Percentiles rank a stretch among this genome's conserved stretches.
Evolutionary conservation across 2,888 invertebrate genomes (phyloP).

Genomic region (Patella caerulea): DNA sequence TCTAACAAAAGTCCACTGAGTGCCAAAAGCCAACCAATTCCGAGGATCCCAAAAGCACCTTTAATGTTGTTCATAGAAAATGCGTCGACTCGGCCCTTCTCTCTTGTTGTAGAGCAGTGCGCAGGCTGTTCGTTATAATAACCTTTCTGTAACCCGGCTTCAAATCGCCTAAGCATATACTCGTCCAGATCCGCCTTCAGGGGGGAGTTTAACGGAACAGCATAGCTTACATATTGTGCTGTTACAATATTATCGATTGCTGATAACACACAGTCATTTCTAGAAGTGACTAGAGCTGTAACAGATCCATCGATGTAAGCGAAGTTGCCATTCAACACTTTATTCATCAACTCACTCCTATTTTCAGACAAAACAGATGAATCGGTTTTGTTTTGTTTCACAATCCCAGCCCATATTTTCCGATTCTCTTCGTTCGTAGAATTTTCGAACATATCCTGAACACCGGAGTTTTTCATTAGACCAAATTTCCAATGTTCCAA

Average conservation of each 20-base stretch:
- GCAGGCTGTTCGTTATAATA: too few species aligned
- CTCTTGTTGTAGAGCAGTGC: too few species aligned
- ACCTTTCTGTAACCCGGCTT: not conserved
- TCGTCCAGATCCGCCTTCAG: not conserved
- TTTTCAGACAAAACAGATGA: not conserved
- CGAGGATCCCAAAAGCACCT: too few species aligned
- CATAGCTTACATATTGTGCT: not conserved
- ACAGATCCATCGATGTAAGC: too few species aligned
- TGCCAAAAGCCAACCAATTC: too few species aligned
- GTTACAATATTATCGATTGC: not conserved
- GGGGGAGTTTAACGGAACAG: not conserved
- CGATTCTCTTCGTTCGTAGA: not conserved
- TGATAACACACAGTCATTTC: constrained; percentile 1
- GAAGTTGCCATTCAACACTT: too few species aligned
- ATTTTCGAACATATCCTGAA: not conserved
- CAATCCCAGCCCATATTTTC: not conserved
- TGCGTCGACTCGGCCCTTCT: too few species aligned
- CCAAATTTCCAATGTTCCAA: not conserved
- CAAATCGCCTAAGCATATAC: not conserved
- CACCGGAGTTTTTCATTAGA: not conserved
- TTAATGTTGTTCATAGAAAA: too few species aligned
- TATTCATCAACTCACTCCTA: too few species aligned
- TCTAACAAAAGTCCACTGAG: too few species aligned
- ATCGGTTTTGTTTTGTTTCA: not conserved
- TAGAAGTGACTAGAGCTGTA: too few species aligned